These are phyloP conservation scores for Mesaphorura yosii DNA, from an alignment of 1,140 invertebrate species.

Conservation along the genomic window DNA sequence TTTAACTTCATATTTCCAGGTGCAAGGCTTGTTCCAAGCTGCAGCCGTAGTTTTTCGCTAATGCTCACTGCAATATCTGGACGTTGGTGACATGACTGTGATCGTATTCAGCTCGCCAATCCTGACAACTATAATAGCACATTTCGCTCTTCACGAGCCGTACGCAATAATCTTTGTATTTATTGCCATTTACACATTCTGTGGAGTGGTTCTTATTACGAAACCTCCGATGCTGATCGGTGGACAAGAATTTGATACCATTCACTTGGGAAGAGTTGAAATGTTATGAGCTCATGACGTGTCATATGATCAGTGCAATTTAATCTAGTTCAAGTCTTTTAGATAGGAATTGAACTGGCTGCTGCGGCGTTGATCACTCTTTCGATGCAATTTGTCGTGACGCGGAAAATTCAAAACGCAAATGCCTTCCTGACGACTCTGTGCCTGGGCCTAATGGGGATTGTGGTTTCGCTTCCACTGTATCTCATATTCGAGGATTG, in stretches of 20 bases:
- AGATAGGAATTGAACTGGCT: slow-evolving; percentile 16
- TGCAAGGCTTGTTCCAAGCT: slow-evolving; percentile 13
- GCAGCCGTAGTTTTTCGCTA: slow-evolving; percentile 3
- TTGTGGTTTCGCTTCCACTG: slow-evolving; percentile 9
- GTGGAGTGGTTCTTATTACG: slow-evolving; percentile 15
- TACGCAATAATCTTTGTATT: slow-evolving; percentile 10
- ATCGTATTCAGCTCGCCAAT: slow-evolving; percentile 15
- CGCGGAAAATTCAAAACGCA: slow-evolving; percentile 11
- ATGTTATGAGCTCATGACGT: too few species aligned
- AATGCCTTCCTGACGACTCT: slow-evolving; percentile 14
- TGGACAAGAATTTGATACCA: slow-evolving; percentile 3
- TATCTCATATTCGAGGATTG: slow-evolving; percentile 15
- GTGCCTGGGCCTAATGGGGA: slow-evolving; percentile 8
- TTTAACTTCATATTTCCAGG: not conserved
- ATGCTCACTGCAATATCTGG: slow-evolving; percentile 9
- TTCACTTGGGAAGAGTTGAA: slow-evolving; percentile 7
- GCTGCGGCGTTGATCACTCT: slow-evolving; percentile 8
- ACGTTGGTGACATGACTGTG: slow-evolving; percentile 16
- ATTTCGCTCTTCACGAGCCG: slow-evolving; percentile 16
- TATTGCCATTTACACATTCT: slow-evolving; percentile 9
- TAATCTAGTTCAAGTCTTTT: not conserved
- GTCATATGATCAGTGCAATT: not conserved
- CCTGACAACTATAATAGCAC: slow-evolving; percentile 11
- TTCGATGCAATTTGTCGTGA: slow-evolving; percentile 15
- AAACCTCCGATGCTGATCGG: slow-evolving; percentile 20